Evolutionary conservation across 2,113 vertebrate genomes (phyloP).

Genomic region (Lipophrys pholis): DNA sequence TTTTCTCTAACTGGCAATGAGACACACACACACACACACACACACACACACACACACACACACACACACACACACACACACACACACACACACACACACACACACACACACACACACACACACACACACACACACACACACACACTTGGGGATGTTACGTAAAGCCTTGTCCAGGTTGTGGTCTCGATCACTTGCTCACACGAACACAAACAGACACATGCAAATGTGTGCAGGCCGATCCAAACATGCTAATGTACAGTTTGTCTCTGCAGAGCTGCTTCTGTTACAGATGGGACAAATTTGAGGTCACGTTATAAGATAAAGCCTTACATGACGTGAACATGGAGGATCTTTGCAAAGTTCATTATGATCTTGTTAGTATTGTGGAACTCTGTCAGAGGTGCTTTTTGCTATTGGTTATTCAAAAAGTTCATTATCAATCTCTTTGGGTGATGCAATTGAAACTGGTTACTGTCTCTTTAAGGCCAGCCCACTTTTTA

Average conservation of each 20-base stretch:
- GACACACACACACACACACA: constrained; percentile 13
- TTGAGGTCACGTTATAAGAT: no score
- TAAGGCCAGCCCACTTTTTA: no score
- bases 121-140: constrained; percentile 6
- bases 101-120: constrained; percentile 5
- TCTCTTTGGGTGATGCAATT: no score
- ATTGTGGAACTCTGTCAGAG: no score
- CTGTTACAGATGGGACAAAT: no score
- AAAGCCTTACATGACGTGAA: no score
- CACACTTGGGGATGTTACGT: not conserved
- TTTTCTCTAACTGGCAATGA: constrained; percentile 8
- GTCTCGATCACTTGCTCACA: no score
- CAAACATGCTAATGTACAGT: constrained; percentile 1
- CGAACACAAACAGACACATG: not conserved
- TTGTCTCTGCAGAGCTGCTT: not conserved
- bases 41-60: constrained; percentile 1
- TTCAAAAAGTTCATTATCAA: no score
- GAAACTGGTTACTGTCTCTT: no score
- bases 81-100: constrained; percentile 1
- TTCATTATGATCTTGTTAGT: no score
- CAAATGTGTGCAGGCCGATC: not conserved
- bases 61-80: not conserved
- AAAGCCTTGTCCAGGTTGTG: constrained; percentile 4
- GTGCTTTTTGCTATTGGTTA: no score
- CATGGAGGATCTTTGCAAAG: no score